Percentiles rank a stretch among this genome's conserved stretches.
Conservation (phyloP, 2,888 invertebrate genomes). For the Ischnura elegans region DNA sequence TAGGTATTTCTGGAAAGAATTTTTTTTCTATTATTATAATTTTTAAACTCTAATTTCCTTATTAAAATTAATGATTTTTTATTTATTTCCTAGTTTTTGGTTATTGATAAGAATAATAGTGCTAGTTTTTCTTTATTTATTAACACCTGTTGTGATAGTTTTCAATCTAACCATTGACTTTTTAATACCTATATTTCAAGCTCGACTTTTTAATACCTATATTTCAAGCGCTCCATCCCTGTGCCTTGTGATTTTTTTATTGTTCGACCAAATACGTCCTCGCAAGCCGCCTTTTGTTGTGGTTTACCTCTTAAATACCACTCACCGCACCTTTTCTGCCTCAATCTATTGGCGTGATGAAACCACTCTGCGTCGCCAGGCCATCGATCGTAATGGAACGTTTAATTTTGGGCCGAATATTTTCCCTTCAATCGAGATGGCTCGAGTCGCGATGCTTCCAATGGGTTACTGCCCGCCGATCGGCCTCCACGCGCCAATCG, state of each 20-base stretch:
- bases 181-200: too few species aligned
- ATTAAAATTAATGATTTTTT: too few species aligned
- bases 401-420: neutral
- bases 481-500: neutral
- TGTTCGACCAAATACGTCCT: neutral
- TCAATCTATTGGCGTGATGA: neutral
- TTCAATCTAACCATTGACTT: too few species aligned
- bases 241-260: neutral
- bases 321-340: neutral
- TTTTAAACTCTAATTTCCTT: too few species aligned
- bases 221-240: neutral
- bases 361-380: neutral
- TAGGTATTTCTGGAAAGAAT: too few species aligned
- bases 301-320: neutral
- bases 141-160: too few species aligned
- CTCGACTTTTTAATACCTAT: neutral
- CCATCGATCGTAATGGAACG: neutral
- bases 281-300: neutral
- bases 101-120: too few species aligned
- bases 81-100: too few species aligned
- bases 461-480: neutral
- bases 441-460: neutral
- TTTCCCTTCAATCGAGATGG: conserved; percentile 7
- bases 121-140: too few species aligned
- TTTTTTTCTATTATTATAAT: too few species aligned